A percentile compares a stretch with the other conserved stretches of the same genome.
phyloP scores from a whole-genome alignment of 2,113 vertebrate species.

The Hemibagrus wyckioides region DNA sequence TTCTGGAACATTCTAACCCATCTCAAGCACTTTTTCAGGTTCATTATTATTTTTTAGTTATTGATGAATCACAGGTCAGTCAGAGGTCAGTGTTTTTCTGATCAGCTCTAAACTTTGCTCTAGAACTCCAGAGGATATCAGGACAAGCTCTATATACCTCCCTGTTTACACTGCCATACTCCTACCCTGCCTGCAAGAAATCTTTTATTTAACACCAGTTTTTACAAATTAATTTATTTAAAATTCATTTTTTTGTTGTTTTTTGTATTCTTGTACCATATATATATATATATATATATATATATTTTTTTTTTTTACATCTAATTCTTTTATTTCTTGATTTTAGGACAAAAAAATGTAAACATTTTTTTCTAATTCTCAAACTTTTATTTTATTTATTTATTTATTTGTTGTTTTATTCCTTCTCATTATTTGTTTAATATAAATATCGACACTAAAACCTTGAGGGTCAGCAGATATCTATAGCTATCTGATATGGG shows the following conservation, averaged over 20 bases:
- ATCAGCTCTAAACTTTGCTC: neutral
- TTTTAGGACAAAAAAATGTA: too few relatives aligned
- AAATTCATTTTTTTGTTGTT: neutral
- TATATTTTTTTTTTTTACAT: too few relatives aligned
- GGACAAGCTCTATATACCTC: neutral
- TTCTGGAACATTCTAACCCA: neutral
- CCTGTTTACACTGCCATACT: neutral
- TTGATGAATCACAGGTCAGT: neutral
- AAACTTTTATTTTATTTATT: neutral
- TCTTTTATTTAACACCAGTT: neutral
- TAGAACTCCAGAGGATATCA: neutral
- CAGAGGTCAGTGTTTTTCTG: neutral
- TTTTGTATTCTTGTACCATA: neutral
- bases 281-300: too few relatives aligned
- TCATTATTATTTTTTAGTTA: neutral
- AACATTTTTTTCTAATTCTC: too few relatives aligned
- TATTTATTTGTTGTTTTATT: neutral
- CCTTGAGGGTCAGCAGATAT: too few relatives aligned
- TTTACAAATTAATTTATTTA: too few relatives aligned
- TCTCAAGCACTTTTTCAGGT: neutral
- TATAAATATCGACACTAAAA: too few relatives aligned
- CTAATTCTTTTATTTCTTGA: too few relatives aligned
- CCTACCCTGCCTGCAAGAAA: neutral
- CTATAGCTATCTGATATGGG: too few relatives aligned
- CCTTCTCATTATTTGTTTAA: neutral